Evolutionary conservation across 37 sponge, comb jelly and placozoan genomes (phyloP), one percentile per base, ranked within the genome.

Genomic region (Spongia lamella): DNA sequence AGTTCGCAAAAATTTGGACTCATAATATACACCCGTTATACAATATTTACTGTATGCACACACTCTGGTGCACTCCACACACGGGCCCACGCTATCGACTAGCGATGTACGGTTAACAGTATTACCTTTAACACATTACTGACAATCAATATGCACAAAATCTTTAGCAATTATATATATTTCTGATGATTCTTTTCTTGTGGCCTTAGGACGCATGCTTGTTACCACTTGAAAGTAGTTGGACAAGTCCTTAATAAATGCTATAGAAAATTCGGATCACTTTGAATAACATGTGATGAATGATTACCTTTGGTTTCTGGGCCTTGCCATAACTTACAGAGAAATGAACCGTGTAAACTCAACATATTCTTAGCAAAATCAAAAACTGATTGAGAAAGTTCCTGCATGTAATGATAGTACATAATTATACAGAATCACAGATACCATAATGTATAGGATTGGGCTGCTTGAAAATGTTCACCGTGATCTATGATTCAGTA

Each of bases 311-410:
- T 78, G n/a, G 70, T n/a, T 26, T 17, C 56, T 16, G 71, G 26
- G 43, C 90, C 90, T 38, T 84, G 82, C 77, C 75, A 84, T 15
- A 80, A 25, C 54, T 89, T 89, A 54, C 90, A 89, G 11, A 89
- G 52, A 40, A 89, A 79, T 15, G 73, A 69, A 19, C 90, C 90
- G 26, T 61, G 61, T 3, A 53, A 30, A 32, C 56, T 70, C 24
- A 89, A 38, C 31, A 83, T 39, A 6, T 22, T 17, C 2, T 80
- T 33, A 2, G 76, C 63, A 22, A 89, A 37, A 3, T 56, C 39
- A 49, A 54, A 80, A 22, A 76, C 86, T 33, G 54, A 54, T 31
- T 76, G 29, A 63, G 77, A 66, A 1, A 89, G 81, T 25, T 76
- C 81, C 90, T 89, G 30, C 20, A 59, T 0, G 52, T 7, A 22